phyloP scores from a whole-genome alignment of 2,797 vertebrate species.

The Synanceia verrucosa region DNA sequence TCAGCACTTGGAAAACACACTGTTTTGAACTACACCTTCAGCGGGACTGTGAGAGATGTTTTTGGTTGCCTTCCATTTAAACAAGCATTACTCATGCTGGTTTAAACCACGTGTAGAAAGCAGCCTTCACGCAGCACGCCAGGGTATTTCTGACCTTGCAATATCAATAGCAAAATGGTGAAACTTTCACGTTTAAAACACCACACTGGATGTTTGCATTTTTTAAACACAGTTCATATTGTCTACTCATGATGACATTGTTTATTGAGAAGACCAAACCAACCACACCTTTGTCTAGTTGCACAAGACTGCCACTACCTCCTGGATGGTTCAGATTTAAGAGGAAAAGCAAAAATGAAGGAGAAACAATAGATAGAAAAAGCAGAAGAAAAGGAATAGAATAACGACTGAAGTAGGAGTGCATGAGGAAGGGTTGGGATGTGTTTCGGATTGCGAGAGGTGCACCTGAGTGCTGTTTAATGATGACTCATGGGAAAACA shows the following conservation, averaged over 20 bases:
- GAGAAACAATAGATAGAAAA: not conserved
- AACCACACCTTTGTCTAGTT: constrained; percentile 5
- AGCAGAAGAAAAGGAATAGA: not conserved
- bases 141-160: constrained; percentile 25
- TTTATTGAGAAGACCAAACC: constrained; percentile 22
- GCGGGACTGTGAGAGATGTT: constrained; percentile 55
- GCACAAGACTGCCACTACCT: not conserved
- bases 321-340: not conserved
- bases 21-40: constrained; percentile 49
- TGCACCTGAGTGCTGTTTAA: constrained; percentile 76
- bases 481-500: constrained; percentile 79
- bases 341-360: not conserved
- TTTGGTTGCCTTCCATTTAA: constrained; percentile 76
- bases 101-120: constrained; percentile 60
- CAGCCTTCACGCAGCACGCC: constrained; percentile 31
- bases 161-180: constrained; percentile 22
- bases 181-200: not conserved
- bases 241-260: not conserved
- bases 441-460: constrained; percentile 19
- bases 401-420: not conserved
- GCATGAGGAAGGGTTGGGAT: constrained; percentile 21
- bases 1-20: constrained; percentile 67
- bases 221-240: constrained; percentile 39
- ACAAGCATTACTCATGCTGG: constrained; percentile 68
- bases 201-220: constrained; percentile 6